Evolutionary conservation across 2,113 vertebrate species (phyloP).

Genomic region (Lophotis ruficrista): DNA sequence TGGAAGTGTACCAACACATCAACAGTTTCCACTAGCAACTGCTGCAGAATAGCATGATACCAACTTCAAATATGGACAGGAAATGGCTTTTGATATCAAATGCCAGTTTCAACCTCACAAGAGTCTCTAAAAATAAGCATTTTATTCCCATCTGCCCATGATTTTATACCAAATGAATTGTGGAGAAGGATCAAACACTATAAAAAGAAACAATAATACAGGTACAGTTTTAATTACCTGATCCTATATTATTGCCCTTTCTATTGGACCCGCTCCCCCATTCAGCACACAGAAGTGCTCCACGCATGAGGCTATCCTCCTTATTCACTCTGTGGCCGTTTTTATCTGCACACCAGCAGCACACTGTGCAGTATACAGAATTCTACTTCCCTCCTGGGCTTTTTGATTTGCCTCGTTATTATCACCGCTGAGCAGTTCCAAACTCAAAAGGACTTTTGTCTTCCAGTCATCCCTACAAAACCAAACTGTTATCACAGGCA

Average conservation of each 20-base stretch:
- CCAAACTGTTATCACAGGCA: neutral
- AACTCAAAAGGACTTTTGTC: slow-evolving; percentile 47
- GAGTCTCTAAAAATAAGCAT: slow-evolving; percentile 79
- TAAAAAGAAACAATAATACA: slow-evolving; percentile 58
- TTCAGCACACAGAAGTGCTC: neutral
- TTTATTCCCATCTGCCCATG: neutral
- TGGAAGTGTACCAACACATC: slow-evolving; percentile 60
- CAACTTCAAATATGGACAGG: slow-evolving; percentile 76
- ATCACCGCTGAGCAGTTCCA: neutral
- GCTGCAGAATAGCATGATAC: slow-evolving; percentile 64
- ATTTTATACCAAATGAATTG: slow-evolving; percentile 74
- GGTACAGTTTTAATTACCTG: slow-evolving; percentile 62
- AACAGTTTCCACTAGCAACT: slow-evolving; percentile 69
- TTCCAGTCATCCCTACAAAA: slow-evolving; percentile 16
- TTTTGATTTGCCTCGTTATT: neutral
- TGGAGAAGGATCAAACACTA: slow-evolving; percentile 73
- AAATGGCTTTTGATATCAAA: slow-evolving; percentile 82
- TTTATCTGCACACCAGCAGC: neutral
- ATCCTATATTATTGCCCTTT: neutral
- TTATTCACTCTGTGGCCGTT: neutral
- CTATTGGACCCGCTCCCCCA: neutral
- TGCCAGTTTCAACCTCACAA: slow-evolving; percentile 76
- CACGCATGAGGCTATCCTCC: neutral
- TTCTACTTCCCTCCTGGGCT: slow-evolving; percentile 17
- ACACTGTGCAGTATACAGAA: neutral